Percentiles rank a stretch among this genome's conserved stretches.
phyloP scores from a whole-genome alignment of 1,140 invertebrate species.

The Solenopsis invicta region DNA sequence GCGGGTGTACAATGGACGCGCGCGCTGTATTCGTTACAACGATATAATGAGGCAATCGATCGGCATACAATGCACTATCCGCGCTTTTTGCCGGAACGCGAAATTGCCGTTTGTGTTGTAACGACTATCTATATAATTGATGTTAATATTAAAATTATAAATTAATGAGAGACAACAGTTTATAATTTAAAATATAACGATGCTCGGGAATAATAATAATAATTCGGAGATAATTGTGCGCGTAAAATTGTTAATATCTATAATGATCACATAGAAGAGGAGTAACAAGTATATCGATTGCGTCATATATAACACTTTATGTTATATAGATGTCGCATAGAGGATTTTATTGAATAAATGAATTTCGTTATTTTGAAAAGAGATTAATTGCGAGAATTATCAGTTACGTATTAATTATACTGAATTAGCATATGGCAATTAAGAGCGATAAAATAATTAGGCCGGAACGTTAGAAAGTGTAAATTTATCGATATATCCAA shows the following conservation, averaged over 20 bases:
- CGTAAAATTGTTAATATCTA: constrained; percentile 1
- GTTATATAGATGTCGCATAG: not conserved
- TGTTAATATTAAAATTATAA: constrained; percentile 33
- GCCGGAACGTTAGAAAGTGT: not conserved
- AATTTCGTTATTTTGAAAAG: constrained; percentile 26
- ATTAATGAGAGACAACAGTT: constrained; percentile 36
- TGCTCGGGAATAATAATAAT: constrained; percentile 25
- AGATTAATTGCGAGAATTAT: constrained; percentile 5
- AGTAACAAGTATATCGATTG: constrained; percentile 11
- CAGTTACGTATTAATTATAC: constrained; percentile 18
- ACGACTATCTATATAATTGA: not conserved
- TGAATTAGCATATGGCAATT: not conserved
- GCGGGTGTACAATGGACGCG: not conserved
- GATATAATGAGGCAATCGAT: constrained; percentile 40
- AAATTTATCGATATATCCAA: not conserved
- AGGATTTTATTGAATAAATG: constrained; percentile 19
- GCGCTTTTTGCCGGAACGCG: not conserved
- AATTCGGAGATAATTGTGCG: constrained; percentile 38
- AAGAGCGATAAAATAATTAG: constrained; percentile 4
- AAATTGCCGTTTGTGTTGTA: not conserved
- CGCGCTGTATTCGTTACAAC: not conserved
- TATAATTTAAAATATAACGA: constrained; percentile 7
- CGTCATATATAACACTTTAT: not conserved
- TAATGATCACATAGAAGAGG: constrained; percentile 14
- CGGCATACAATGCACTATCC: not conserved